Evolutionary conservation across 2,888 invertebrate species (phyloP).

Genomic region (Caenorhabditis sp.): DNA sequence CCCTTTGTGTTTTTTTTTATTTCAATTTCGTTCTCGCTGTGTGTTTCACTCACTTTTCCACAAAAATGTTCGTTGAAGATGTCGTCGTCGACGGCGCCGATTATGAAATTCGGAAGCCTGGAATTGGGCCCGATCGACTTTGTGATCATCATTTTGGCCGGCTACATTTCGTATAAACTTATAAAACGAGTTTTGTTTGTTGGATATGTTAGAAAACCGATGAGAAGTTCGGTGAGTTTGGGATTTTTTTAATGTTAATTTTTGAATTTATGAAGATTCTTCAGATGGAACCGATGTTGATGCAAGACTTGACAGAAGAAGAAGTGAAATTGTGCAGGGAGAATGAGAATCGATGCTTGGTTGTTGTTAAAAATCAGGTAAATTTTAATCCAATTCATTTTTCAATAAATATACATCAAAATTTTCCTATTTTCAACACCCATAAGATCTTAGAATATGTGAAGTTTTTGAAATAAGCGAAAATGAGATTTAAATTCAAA

Average conservation of each 20-base stretch:
- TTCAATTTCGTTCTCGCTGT: too few relatives aligned
- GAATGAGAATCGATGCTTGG: slow-evolving; percentile 55
- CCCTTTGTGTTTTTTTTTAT: too few relatives aligned
- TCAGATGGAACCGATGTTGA: slow-evolving; percentile 36
- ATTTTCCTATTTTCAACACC: too few relatives aligned
- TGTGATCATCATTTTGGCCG: slow-evolving; percentile 2
- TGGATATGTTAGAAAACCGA: slow-evolving; percentile 2
- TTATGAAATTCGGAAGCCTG: slow-evolving; percentile 21
- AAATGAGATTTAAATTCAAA: too few relatives aligned
- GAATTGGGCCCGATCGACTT: slow-evolving; percentile 23
- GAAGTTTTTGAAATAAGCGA: too few relatives aligned
- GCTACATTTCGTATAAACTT: background rate
- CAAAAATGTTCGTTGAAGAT: background rate
- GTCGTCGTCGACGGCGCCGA: background rate
- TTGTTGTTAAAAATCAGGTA: slow-evolving; percentile 48
- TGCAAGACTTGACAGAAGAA: slow-evolving; percentile 62
- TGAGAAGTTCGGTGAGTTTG: slow-evolving; percentile 9
- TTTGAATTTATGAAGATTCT: background rate
- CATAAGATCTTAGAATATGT: too few relatives aligned
- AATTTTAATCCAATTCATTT: background rate
- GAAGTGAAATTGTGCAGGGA: slow-evolving; percentile 59
- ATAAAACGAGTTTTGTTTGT: slow-evolving; percentile 1
- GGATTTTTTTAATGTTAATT: background rate
- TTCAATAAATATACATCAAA: background rate
- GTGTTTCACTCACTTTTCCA: background rate